These are phyloP conservation scores for Myxocyprinus asiaticus DNA, from an alignment of 2,113 vertebrate species.

Conservation along the genomic window DNA sequence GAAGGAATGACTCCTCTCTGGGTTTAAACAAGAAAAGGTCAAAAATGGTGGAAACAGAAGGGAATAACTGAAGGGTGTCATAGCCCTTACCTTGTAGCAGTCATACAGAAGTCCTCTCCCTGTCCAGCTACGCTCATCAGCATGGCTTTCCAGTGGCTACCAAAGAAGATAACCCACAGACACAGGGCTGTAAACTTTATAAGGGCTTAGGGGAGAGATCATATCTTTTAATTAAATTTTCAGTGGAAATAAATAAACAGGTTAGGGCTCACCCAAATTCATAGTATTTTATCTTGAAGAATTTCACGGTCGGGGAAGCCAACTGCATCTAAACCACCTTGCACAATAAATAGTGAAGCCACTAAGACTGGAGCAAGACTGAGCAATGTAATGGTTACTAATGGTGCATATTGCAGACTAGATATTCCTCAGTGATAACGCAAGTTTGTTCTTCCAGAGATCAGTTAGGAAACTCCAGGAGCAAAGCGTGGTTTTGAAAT, in stretches of 20 bases:
- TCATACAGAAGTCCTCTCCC: slow-evolving; percentile 24
- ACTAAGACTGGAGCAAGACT: background rate
- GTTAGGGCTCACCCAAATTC: slow-evolving; percentile 44
- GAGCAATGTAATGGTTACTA: slow-evolving; percentile 17
- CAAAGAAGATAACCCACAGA: slow-evolving; percentile 48
- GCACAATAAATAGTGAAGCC: slow-evolving; percentile 8
- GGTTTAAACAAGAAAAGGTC: slow-evolving; percentile 3
- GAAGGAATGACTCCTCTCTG: background rate
- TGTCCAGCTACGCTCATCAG: slow-evolving; percentile 29
- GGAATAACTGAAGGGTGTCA: slow-evolving; percentile 20
- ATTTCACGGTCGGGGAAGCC: slow-evolving; percentile 44
- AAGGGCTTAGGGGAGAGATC: slow-evolving; percentile 49
- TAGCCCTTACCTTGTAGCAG: slow-evolving; percentile 21
- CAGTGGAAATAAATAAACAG: slow-evolving; percentile 56
- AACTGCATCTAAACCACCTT: slow-evolving; percentile 45
- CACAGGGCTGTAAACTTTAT: slow-evolving; percentile 52
- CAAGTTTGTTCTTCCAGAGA: background rate
- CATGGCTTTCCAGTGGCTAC: slow-evolving; percentile 34
- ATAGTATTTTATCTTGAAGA: slow-evolving; percentile 47
- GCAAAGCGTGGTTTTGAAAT: slow-evolving; percentile 13
- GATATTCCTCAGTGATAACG: slow-evolving; percentile 9
- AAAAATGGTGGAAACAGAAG: slow-evolving; percentile 10
- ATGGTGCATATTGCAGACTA: slow-evolving; percentile 17
- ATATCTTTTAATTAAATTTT: slow-evolving; percentile 60
- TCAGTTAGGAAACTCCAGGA: background rate